phyloP scores from a whole-genome alignment of 2,797 vertebrate species.

The Neosilurus hyrtlii region DNA sequence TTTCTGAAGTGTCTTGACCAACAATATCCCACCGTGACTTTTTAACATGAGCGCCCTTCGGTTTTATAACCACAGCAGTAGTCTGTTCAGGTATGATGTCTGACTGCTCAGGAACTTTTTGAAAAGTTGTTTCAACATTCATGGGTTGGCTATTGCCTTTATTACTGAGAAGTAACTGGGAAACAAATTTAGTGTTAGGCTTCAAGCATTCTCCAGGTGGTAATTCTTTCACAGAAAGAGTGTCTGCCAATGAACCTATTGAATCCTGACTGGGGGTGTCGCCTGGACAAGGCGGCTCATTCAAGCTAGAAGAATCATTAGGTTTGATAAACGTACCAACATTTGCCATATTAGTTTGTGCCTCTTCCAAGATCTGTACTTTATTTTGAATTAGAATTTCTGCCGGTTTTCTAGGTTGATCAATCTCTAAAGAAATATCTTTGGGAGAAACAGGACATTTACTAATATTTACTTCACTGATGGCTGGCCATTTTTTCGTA shows the following conservation, averaged over 20 bases:
- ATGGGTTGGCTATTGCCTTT: constrained; percentile 41
- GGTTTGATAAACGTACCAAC: constrained; percentile 27
- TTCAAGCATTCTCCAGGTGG: constrained; percentile 56
- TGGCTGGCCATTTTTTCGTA: constrained; percentile 12
- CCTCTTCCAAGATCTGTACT: constrained; percentile 40
- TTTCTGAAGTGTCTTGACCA: constrained; percentile 67
- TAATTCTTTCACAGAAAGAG: constrained; percentile 56
- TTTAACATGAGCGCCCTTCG: constrained; percentile 58
- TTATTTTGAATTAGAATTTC: constrained; percentile 38
- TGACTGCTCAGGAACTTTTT: constrained; percentile 56
- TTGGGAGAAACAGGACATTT: constrained; percentile 45
- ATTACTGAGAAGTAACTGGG: constrained; percentile 48
- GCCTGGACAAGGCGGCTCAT: constrained; percentile 43
- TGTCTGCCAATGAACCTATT: constrained; percentile 50
- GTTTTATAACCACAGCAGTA: constrained; percentile 55
- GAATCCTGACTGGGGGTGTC: constrained; percentile 51
- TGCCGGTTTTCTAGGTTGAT: constrained; percentile 43
- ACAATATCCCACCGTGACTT: constrained; percentile 80
- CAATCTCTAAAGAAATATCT: constrained; percentile 45
- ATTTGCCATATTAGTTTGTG: constrained; percentile 20
- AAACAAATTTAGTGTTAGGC: constrained; percentile 64
- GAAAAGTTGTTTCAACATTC: constrained; percentile 49
- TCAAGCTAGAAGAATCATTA: constrained; percentile 56
- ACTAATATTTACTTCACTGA: constrained; percentile 39
- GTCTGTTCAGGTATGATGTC: constrained; percentile 53